Evolutionary conservation across 1,140 invertebrate species (phyloP).

Genomic region (Drosophila chauvacae): DNA sequence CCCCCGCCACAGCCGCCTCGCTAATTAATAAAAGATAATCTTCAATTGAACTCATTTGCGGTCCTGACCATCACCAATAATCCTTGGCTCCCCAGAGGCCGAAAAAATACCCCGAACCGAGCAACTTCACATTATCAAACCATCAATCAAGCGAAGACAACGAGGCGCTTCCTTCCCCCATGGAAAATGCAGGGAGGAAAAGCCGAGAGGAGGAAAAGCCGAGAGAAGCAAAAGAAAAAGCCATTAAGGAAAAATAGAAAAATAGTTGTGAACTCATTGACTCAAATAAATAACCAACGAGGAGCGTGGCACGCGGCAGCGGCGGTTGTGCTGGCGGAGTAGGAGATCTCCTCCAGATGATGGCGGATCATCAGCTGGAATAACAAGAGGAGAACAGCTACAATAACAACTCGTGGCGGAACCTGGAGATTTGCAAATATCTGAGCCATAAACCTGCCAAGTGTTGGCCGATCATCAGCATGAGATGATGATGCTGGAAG

Average conservation of each 20-base stretch:
- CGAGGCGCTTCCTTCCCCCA: slow-evolving; percentile 65
- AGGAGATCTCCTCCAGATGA: slow-evolving; percentile 55
- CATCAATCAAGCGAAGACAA: slow-evolving; percentile 77
- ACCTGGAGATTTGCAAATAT: slow-evolving; percentile 75
- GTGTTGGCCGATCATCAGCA: slow-evolving; percentile 72
- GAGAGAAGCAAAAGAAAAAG: slow-evolving; percentile 47
- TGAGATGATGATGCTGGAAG: slow-evolving; percentile 35
- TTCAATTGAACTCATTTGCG: slow-evolving; percentile 51
- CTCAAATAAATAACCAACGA: slow-evolving; percentile 77
- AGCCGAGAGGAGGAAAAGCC: slow-evolving; percentile 9
- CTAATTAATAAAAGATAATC: slow-evolving; percentile 56
- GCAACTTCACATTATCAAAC: slow-evolving; percentile 68
- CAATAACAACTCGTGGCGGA: slow-evolving; percentile 71
- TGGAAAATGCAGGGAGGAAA: slow-evolving; percentile 17
- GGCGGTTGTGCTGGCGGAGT: slow-evolving; percentile 8
- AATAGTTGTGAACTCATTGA: slow-evolving; percentile 83
- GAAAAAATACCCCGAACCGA: slow-evolving; percentile 11
- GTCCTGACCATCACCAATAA: slow-evolving; percentile 29
- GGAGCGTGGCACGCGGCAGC: slow-evolving; percentile 47
- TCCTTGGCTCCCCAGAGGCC: slow-evolving; percentile 9
- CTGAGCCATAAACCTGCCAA: slow-evolving; percentile 79
- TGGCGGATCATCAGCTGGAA: slow-evolving; percentile 72
- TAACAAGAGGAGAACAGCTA: slow-evolving; percentile 76
- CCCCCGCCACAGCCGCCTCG: slow-evolving; percentile 1
- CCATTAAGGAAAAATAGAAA: slow-evolving; percentile 74